These are phyloP conservation scores for Phenacoccus solenopsis DNA, from an alignment of 1,140 invertebrate species.

Conservation along the genomic window DNA sequence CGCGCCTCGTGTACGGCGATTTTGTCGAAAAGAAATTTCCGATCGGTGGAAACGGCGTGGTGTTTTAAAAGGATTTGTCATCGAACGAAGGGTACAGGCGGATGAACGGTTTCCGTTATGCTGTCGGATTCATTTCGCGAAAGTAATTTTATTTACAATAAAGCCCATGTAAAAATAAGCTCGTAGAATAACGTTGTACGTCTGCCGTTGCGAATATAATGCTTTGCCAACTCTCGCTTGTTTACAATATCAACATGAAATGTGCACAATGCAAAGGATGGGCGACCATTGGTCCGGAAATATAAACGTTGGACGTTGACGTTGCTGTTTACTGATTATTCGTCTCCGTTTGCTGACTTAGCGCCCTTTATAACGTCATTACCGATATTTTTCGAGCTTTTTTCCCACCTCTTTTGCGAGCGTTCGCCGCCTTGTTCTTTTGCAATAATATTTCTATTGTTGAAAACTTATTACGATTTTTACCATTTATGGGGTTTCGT, in stretches of 20 bases:
- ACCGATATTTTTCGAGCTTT: neutral
- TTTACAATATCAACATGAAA: neutral
- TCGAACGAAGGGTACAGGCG: neutral
- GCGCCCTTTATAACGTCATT: neutral
- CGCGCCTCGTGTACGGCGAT: too few relatives aligned
- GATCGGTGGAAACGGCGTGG: neutral
- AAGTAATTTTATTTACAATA: neutral
- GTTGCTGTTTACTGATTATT: conserved; percentile 2
- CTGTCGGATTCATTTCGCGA: neutral
- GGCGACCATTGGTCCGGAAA: neutral
- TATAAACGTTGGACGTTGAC: neutral
- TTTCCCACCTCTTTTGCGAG: neutral
- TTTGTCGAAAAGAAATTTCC: too few relatives aligned
- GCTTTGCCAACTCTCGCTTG: neutral
- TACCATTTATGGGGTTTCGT: neutral
- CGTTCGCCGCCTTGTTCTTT: neutral
- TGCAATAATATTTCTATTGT: neutral
- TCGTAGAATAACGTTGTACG: neutral
- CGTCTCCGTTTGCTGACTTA: conserved; percentile 1
- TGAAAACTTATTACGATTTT: neutral
- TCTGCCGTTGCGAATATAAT: neutral
- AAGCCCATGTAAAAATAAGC: neutral
- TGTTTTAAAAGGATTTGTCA: neutral
- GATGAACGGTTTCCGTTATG: neutral
- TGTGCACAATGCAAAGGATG: neutral